These are phyloP conservation scores for Globodera ellingtonae DNA, from an alignment of 1,140 invertebrate species.

Conservation along the genomic window DNA sequence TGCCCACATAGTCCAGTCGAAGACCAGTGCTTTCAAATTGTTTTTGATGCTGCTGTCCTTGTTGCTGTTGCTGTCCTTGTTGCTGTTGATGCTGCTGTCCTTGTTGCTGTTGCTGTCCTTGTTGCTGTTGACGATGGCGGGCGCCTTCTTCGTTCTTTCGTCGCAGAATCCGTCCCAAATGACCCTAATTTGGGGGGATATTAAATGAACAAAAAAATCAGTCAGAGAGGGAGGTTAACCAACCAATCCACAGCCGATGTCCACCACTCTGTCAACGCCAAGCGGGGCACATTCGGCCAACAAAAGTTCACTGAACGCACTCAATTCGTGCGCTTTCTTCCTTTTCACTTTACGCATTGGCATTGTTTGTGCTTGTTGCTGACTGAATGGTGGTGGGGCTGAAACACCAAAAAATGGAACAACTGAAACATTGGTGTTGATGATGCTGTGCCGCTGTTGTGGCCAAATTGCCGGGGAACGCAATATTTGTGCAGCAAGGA, in stretches of 20 bases:
- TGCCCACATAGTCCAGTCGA: neutral
- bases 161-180: neutral
- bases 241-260: slow-evolving; percentile 31
- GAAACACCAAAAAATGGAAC: too few species aligned
- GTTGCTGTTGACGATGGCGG: neutral
- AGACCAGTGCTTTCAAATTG: neutral
- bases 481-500: neutral
- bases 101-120: neutral
- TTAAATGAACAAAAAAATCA: too few species aligned
- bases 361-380: neutral
- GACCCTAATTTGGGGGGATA: neutral
- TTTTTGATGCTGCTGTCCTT: neutral
- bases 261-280: slow-evolving; percentile 19
- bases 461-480: neutral
- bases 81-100: too few species aligned
- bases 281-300: slow-evolving; percentile 5
- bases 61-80: too few species aligned
- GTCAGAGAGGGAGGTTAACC: neutral
- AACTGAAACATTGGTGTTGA: too few species aligned
- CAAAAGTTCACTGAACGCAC: slow-evolving; percentile 6
- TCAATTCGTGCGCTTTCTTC: slow-evolving; percentile 29
- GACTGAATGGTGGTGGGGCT: too few species aligned
- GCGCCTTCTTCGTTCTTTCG: too few species aligned
- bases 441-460: neutral
- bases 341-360: slow-evolving; percentile 14